Base-by-base conservation (phyloP, 2,113 vertebrate genomes). In the Nanorana parkeri region DNA sequence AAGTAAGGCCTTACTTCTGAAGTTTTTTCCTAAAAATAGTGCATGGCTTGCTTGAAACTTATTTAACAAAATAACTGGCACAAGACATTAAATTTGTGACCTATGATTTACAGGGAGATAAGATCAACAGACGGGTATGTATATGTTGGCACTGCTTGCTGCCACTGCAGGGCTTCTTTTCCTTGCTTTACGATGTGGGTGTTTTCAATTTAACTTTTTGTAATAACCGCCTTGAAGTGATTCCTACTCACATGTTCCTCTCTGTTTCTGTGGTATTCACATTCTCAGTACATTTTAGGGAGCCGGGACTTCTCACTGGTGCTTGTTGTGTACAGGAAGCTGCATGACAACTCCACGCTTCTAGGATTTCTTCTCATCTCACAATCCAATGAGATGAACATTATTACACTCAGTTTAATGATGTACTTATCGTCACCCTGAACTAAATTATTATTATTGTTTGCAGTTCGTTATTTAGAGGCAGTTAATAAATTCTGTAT, bases 31-130 rank as follows among this genome's bases (percentile, higher is more conserved):
- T 6, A 47, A 47, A 47, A 26, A 3, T 26, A 68, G 32, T 68
- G 29, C 32, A 47, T 41, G 15, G 41, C 23, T 76, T 76, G 29
- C 23, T 52, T 10, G 21, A 60, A 23, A 71, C 24, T 1, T 23
- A 26, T 51, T 73, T 7, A 60, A 60, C 23, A 68, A 68, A 60
- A n/a, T 66, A 24, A 51, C 52, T 21, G n/a, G 19, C 32, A 41
- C 7, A 20, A 73, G 6, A 63, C 15, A 56, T 66, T 82, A 71
- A 91, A 79, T 86, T 93, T 90, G 90, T 89, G 80, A 89, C 89
- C 86, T 99, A 88, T 97, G 92, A 94, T 97, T 98, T 96, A 84
- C 98, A 99, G 98, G 98, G 98, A 81, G 97, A 99, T 99, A 99
- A 99, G 94, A 97, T 99, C 95, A 85, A 91, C 95, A 95, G 98